Evolutionary conservation across 1,140 invertebrate species (phyloP).

Genomic region (Drosophila repleta): DNA sequence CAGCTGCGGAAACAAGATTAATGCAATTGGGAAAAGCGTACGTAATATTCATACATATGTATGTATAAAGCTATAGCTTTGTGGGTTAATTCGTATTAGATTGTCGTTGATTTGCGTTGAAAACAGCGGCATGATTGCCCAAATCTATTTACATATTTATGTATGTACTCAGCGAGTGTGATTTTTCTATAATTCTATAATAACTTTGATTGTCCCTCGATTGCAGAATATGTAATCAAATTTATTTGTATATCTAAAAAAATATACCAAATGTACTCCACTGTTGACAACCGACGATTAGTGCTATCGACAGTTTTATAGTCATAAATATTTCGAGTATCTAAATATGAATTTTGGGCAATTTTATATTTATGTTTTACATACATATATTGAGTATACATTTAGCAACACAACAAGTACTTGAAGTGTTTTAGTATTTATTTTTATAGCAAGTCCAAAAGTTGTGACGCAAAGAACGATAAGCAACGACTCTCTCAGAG

Average conservation of each 20-base stretch:
- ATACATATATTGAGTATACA: too few relatives aligned
- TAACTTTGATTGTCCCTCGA: background rate
- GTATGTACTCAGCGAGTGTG: background rate
- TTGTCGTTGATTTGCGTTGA: slow-evolving; percentile 36
- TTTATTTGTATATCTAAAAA: background rate
- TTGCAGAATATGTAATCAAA: background rate
- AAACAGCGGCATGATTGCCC: slow-evolving; percentile 35
- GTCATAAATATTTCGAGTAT: too few relatives aligned
- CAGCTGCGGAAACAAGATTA: slow-evolving; percentile 58
- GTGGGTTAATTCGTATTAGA: slow-evolving; percentile 33
- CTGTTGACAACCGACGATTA: too few relatives aligned
- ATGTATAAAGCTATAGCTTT: background rate
- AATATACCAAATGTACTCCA: too few relatives aligned
- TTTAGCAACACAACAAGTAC: too few relatives aligned
- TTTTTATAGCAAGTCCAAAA: too few relatives aligned
- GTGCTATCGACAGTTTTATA: too few relatives aligned
- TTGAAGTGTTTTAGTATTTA: too few relatives aligned
- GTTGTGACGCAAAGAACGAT: too few relatives aligned
- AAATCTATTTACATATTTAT: background rate
- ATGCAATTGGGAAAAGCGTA: slow-evolving; percentile 72
- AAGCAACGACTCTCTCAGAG: too few relatives aligned
- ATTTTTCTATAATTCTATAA: background rate
- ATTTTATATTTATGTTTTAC: too few relatives aligned
- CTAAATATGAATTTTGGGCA: too few relatives aligned
- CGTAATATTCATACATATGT: background rate